Base-by-base conservation (phyloP, 2,797 vertebrate genomes). In the Synanceia verrucosa region DNA sequence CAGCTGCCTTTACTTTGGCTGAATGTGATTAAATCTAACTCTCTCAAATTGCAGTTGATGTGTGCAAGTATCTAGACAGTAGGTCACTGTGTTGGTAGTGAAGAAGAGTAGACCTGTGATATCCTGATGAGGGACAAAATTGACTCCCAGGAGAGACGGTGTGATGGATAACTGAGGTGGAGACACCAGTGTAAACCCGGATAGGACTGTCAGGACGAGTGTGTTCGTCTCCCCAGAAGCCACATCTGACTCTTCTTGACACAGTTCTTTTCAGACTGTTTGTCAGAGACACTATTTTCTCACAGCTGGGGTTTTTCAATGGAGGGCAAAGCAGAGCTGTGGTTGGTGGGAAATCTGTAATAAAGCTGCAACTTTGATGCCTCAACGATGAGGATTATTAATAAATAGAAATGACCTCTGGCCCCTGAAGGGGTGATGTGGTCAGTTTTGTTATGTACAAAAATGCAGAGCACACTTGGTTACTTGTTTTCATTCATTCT, bases 1-100 rank as follows among this genome's bases (percentile, higher is more conserved):
- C 78, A 78, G 66, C 56, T n/a, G 56, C 70, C 34, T 11, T 60
- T 59, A 68, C 72, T 63, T 52, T 37, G 65, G 37, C 64, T 75
- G 19, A 74, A 57, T 43, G 37, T 3, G 69, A 79, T 68, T 51
- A 65, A 47, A 76, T 36, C 33, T 2, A 36, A 56, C 64, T 59
- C 33, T 26, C 14, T 16, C 62, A 70, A 34, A 28, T 41, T 46
- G 61, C 67, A 3, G 33, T 47, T 48, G 46, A 57, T 75, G 31
- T 46, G 24, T 47, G 39, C 39, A 41, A 41, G 51, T 78, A 44
- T 44, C 41, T 5, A 19, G 18, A 44, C 2, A 12, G 59, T 23
- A 33, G 52, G 43, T 23, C 4, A 0, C 3, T 9, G 19, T 2
- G 5, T 34, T 29, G 8, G 3, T 5, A 46, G 55, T 46, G 65